These are phyloP conservation scores for Oryzias curvinotus DNA, from an alignment of 2,113 vertebrate genomes.

Conservation along the genomic window DNA sequence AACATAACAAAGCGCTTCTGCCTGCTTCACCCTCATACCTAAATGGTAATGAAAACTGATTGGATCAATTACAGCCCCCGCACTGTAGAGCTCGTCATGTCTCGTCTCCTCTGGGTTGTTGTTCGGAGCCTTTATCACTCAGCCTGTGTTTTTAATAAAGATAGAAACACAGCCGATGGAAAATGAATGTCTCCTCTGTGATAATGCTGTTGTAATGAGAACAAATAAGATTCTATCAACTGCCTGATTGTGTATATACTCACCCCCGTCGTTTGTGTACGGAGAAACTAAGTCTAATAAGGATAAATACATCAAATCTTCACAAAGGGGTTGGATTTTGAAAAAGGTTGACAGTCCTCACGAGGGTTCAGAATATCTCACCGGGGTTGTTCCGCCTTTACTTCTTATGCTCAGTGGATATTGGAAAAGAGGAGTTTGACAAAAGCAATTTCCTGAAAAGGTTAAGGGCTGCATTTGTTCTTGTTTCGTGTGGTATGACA, in stretches of 20 bases:
- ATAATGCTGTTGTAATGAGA: constrained; percentile 28
- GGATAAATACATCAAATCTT: not conserved
- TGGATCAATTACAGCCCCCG: constrained; percentile 41
- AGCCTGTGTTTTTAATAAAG: constrained; percentile 36
- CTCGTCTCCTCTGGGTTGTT: constrained; percentile 19
- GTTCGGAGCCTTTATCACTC: constrained; percentile 28
- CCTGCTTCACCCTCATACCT: not conserved
- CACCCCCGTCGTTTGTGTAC: constrained; percentile 7
- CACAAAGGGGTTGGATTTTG: constrained; percentile 9
- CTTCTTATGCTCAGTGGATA: constrained; percentile 1
- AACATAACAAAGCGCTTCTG: not conserved
- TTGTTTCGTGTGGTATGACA: not conserved
- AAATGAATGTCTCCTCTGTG: constrained; percentile 14
- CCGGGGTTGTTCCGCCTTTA: constrained; percentile 11
- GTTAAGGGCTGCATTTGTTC: not conserved
- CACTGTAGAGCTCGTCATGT: not conserved
- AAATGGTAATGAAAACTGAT: constrained; percentile 48
- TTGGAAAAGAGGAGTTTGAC: not conserved
- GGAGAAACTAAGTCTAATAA: constrained; percentile 10
- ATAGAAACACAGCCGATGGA: constrained; percentile 15
- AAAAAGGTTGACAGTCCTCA: constrained; percentile 21
- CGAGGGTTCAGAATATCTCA: constrained; percentile 2
- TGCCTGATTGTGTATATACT: constrained; percentile 16
- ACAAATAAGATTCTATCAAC: constrained; percentile 38
- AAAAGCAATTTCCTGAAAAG: constrained; percentile 7